Base-by-base conservation (phyloP, 2,797 vertebrate genomes). In the Cossypha dichroa region DNA sequence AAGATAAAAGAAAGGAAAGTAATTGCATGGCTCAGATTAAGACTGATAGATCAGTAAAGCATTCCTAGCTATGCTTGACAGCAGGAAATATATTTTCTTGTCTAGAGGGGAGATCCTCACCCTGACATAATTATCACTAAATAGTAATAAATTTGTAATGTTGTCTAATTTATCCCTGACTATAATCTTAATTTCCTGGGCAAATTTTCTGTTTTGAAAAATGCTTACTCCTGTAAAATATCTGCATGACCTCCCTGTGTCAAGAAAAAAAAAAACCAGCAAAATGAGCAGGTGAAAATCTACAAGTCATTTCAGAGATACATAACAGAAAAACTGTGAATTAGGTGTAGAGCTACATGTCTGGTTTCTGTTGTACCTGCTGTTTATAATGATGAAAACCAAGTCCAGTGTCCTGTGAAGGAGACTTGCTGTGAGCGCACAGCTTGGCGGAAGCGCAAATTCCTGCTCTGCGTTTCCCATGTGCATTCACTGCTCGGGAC, bases 171-270 rank as follows among this genome's bases (percentile, higher is more conserved):
- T 84, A 75, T 29, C 22, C 15, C 25, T 77, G 18, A 64, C 34
- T 3, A 4, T 59, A 88, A 74, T 7, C 19, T 77, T 78, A 31
- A 72, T 81, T 81, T 88, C 55, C 46, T 33, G 34, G 36, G 19
- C 8, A 85, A 52, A 62, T 60, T 60, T 80, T 58, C 48, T 34
- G 20, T 90, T 91, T 59, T 38, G 18, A 69, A 64, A 88, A 88
- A 31, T 7, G 2, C 22, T 60, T 72, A 10, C 18, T 72, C 16
- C 33, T 58, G 6, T 48, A 33, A 83, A 85, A 75, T 60, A 34
- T 22, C 22, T 54, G 18, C 15, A 4, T 25, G 15, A 48, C 15
- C 3, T 36, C 16, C 2, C 26, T 0, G 0, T 48, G 58, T 73
- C 1, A 2, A 46, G 18, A 10, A 29, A 54, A 72, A 33, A 33